Conservation (phyloP, 2,113 vertebrate species). For the Rhabdomys dilectus region DNA sequence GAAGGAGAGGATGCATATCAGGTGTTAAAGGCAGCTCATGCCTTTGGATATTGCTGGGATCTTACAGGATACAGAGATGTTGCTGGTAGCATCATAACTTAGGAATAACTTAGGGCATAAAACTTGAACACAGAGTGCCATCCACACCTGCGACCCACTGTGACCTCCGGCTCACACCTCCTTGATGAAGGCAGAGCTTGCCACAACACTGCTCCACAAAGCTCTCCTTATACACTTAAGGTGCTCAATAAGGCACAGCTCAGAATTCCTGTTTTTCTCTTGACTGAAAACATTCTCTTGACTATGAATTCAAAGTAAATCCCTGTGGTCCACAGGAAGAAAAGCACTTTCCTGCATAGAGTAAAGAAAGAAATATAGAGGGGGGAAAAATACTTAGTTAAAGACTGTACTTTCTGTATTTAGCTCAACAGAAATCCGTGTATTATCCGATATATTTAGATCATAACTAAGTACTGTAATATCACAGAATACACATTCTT, state of each 20-base stretch:
- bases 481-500: slow-evolving; percentile 14
- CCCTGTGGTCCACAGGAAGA: background rate
- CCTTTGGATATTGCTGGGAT: background rate
- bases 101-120: slow-evolving; percentile 5
- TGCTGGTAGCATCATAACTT: background rate
- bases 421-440: slow-evolving; percentile 48
- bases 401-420: slow-evolving; percentile 24
- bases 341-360: slow-evolving; percentile 37
- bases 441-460: slow-evolving; percentile 60
- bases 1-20: background rate
- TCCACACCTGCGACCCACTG: background rate
- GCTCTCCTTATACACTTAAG: background rate
- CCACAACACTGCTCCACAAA: slow-evolving; percentile 6
- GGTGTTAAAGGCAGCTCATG: background rate
- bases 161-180: background rate
- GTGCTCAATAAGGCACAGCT: background rate
- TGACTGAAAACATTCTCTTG: slow-evolving; percentile 29
- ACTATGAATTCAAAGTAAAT: slow-evolving; percentile 3
- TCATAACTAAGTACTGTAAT: slow-evolving; percentile 2
- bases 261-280: slow-evolving; percentile 60
- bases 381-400: background rate
- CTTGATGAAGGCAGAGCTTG: slow-evolving; percentile 1
- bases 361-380: slow-evolving; percentile 7
- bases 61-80: no score
- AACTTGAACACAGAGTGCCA: slow-evolving; percentile 7